phyloP scores from a whole-genome alignment of 92 coral and sea anemone species.

The Porites divaricata region DNA sequence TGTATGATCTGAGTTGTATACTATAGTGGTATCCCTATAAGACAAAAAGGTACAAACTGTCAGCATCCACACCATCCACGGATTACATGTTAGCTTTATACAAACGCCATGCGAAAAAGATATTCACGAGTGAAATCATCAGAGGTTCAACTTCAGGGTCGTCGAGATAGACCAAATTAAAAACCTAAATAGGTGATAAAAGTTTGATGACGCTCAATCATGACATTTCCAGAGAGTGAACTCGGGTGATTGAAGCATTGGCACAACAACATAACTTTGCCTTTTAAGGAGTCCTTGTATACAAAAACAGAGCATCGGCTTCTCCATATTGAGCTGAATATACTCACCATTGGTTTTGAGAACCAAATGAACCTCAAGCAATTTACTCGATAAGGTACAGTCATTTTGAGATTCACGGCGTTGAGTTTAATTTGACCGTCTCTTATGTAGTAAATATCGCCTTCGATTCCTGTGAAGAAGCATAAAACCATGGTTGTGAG shows the following conservation, averaged over 20 bases:
- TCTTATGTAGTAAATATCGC: constrained; percentile 79
- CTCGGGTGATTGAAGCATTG: not conserved
- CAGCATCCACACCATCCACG: constrained; percentile 13
- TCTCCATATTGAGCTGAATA: not conserved
- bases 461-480: constrained; percentile 65
- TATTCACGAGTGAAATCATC: not conserved
- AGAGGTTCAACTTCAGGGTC: not conserved
- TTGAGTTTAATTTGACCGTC: constrained; percentile 74
- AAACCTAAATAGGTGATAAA: not conserved
- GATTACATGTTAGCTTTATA: no score
- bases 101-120: no score
- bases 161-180: not conserved
- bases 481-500: not conserved
- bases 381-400: constrained; percentile 76
- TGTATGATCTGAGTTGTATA: constrained; percentile 45
- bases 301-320: not conserved
- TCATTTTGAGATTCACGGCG: constrained; percentile 77
- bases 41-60: constrained; percentile 14
- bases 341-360: constrained; percentile 28
- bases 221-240: not conserved
- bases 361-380: constrained; percentile 89
- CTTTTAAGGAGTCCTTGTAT: not conserved
- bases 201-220: not conserved
- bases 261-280: not conserved
- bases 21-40: constrained; percentile 56